Base-by-base conservation (phyloP, 2,888 invertebrate species). In the Melanotus villosus region DNA sequence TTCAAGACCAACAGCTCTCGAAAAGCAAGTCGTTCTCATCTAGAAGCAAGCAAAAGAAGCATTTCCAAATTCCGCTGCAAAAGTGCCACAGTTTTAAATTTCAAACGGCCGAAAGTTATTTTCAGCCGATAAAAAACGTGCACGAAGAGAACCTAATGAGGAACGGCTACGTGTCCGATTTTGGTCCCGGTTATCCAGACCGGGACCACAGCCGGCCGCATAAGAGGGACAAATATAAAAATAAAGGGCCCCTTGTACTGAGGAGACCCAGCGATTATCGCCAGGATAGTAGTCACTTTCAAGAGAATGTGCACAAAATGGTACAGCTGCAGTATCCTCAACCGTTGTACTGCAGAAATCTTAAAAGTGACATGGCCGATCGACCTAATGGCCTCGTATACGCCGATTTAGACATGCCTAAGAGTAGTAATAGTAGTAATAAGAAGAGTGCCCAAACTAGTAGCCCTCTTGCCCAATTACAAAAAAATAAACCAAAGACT, bases 41-140 rank as follows among this genome's bases (percentile, higher is more conserved):
- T 60, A 82, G 83, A 65, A 79, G 80, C 52, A 83, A 83, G 70
- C 82, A 88, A 77, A 89, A 89, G 85, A 90, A 90, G 84, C 88
- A 88, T 74, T 89, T 90, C 75, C 89, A 90, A 86, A 88, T 89
- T 76, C 89, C 89, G 1, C 80, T 90, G 38, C 90, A 90, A 81
- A 90, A 90, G 80, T 89, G 90, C 77, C 89, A 90, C 82, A 90
- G 90, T 80, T 90, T 90, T 80, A 84, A 84, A 72, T 84, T 84
- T 72, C 85, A 85, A 81, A 85, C 85, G 62, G 84, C 85, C 23
- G 85, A 85, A 72, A 90, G 89, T 78, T 90, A 90, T 77, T 90
- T 90, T 76, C 90, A 90, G 84, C 90, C 90, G 4, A 89, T 90
- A 74, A 88, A 89, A 77, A 89, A 89, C 77, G 89, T 89, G 75